Percentiles rank a stretch among this genome's conserved stretches.
Evolutionary conservation across 2,113 vertebrate genomes (phyloP).

Genomic region (Tiliqua scincoides): DNA sequence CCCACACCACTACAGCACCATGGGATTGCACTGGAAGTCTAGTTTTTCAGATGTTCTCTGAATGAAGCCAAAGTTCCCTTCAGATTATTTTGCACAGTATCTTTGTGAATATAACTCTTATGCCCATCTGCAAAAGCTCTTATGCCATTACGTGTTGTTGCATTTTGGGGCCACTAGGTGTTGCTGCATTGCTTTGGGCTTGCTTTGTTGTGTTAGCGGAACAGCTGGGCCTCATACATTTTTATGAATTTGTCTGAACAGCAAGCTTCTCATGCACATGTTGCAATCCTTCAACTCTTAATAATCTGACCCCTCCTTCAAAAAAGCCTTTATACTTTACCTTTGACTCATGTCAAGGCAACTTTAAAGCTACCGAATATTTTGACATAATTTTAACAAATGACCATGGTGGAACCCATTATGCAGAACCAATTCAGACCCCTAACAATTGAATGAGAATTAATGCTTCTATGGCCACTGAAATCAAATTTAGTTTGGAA

Average conservation of each 20-base stretch:
- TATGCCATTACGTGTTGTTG: not conserved
- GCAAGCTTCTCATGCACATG: not conserved
- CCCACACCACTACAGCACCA: too few relatives aligned
- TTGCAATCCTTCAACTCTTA: constrained; percentile 11
- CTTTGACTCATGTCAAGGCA: not conserved
- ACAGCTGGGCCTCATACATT: not conserved
- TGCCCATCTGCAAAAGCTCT: not conserved
- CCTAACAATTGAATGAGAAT: not conserved
- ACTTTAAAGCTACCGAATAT: not conserved
- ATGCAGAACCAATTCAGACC: not conserved
- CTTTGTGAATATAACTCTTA: not conserved
- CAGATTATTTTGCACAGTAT: not conserved
- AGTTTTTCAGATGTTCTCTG: not conserved
- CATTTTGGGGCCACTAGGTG: not conserved
- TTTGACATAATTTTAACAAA: not conserved
- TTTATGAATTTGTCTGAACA: constrained; percentile 1
- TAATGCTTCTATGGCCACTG: not conserved
- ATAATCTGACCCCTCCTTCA: constrained; percentile 4
- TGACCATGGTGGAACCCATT: not conserved
- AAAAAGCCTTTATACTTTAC: not conserved
- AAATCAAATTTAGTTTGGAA: not conserved
- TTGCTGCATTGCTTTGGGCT: not conserved
- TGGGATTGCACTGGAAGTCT: not conserved
- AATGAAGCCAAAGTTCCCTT: not conserved
- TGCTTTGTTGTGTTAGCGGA: not conserved